Base-by-base conservation (phyloP, 2,113 vertebrate species). In the Phaethon lepturus region DNA sequence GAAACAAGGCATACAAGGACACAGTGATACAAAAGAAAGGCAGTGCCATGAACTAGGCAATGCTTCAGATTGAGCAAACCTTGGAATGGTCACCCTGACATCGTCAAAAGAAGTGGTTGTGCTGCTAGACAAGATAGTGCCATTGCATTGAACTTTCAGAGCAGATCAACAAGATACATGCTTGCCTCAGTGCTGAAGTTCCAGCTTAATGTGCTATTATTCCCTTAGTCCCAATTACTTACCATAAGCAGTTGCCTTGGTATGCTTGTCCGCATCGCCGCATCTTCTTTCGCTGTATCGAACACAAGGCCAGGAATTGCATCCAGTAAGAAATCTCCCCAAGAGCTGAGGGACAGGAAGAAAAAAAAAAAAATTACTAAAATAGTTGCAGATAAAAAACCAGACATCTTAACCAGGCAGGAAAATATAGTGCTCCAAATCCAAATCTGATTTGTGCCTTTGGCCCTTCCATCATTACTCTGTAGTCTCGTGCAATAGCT, bases 281-380 rank as follows among this genome's bases (percentile, higher is more conserved):
- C 13, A 0, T 99, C 98, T 40, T 98, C 98, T 86, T 98, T 98
- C 68, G 99, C 98, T 13, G 96, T 60, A n/a, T 99, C 98, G 89
- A 98, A 98, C 76, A 99, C 97, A 17, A 99, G 95, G 68, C 98
- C 98, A 14, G 99, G 98, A 85, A 99, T 94, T 60, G 98, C 59
- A 84, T 99, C 99, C 95, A 99, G 74, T 82, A 99, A 97, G 83
- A 99, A 98, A 94, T 99, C 99, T 90, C 98, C 99, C 99, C 99
- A 99, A 4, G 99, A 99, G 97, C 99, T 99, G 94, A n/a, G 94
- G 55, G 22, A 38, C 16, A 42, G n/a, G 11, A 83, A 86, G 24
- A 8, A 47, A 31, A 50, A 42, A 47, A 29, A 31, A 17, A 44
- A 5, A 9, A 13, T 20, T 25, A 71, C 22, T 85, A 13, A 80